Base-by-base conservation (phyloP, 2,888 invertebrate species). In the Napeogenes inachia region DNA sequence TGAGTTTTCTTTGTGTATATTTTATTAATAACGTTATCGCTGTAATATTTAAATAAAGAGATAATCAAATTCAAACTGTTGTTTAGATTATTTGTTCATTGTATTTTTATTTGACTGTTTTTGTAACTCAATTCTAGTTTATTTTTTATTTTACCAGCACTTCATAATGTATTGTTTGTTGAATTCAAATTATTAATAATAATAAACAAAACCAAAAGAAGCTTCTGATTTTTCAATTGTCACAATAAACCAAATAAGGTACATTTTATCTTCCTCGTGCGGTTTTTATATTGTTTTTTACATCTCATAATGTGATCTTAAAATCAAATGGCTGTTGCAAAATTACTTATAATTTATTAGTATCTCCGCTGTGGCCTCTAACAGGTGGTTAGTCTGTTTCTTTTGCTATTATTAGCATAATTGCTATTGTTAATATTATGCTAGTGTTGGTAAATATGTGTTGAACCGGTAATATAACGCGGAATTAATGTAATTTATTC, bases 401-500 rank as follows among this genome's bases (percentile, higher is more conserved):
- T 56, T 59, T 10, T 33, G 46, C 57, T 60, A 63, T 60, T 63
- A 60, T 63, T 63, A 60, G 63, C 56, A 60, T 60, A 59, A 59
- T 42, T 10, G 45, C 54, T 46, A 46, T 56, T 60, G 58, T 63
- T 63, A 63, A 63, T 61, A 45, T 59, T 47, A 59, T 58, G 57
- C 45, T 61, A 63, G 61, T 54, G 57, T 13, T 53, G 21, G 60
- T 60, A 64, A 56, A 61, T 57, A 57, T 62, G 62, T 62, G 56
- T 57, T 60, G 47, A 60, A 60, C 56, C 54, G 47, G 63, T 61
- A 64, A 60, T 60, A 60, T 60, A 60, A 61, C 47, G 56, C 57
- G 38, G 60, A 50, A 65, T 60, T 21, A 21, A 64, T 54, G 57
- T 59, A 65, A 65, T 59, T 58, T 65, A 65, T 65, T 65, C 58